Evolutionary conservation across 2,797 vertebrate species (phyloP).

Genomic region (Adelosebastes latens): DNA sequence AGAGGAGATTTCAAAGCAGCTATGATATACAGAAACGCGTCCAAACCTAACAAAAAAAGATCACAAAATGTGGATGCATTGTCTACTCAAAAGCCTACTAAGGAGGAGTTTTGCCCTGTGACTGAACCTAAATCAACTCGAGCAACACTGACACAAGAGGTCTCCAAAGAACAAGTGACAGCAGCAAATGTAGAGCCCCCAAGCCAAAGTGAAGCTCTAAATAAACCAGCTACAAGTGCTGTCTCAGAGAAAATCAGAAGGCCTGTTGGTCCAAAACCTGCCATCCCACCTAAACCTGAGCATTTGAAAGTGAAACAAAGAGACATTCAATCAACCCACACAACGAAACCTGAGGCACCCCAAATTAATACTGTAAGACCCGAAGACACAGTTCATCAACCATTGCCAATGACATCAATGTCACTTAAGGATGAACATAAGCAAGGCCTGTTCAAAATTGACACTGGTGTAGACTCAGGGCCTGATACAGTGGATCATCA

Average conservation of each 20-base stretch:
- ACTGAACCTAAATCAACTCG: conserved; percentile 81
- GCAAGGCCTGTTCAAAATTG: background rate
- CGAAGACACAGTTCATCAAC: conserved; percentile 53
- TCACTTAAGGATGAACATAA: conserved; percentile 33
- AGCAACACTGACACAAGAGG: conserved; percentile 78
- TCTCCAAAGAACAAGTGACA: conserved; percentile 37
- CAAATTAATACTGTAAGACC: conserved; percentile 25
- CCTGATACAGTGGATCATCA: background rate
- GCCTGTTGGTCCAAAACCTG: conserved; percentile 75
- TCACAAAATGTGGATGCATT: conserved; percentile 66
- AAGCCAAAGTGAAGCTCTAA: conserved; percentile 37
- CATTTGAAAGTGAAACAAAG: conserved; percentile 70
- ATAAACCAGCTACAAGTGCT: conserved; percentile 21
- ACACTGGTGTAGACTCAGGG: background rate
- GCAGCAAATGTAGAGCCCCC: conserved; percentile 3
- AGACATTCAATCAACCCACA: conserved; percentile 74
- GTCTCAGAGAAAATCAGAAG: conserved; percentile 60
- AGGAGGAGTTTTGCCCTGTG: conserved; percentile 44
- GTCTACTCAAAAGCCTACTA: conserved; percentile 55
- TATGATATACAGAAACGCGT: conserved; percentile 89
- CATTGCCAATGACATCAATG: conserved; percentile 50
- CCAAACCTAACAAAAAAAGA: conserved; percentile 75
- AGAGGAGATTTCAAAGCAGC: conserved; percentile 89
- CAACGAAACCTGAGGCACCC: conserved; percentile 51
- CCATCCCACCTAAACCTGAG: conserved; percentile 83